phyloP scores from a whole-genome alignment of 2,888 invertebrate genomes.

The Caenorhabditis imperialis region DNA sequence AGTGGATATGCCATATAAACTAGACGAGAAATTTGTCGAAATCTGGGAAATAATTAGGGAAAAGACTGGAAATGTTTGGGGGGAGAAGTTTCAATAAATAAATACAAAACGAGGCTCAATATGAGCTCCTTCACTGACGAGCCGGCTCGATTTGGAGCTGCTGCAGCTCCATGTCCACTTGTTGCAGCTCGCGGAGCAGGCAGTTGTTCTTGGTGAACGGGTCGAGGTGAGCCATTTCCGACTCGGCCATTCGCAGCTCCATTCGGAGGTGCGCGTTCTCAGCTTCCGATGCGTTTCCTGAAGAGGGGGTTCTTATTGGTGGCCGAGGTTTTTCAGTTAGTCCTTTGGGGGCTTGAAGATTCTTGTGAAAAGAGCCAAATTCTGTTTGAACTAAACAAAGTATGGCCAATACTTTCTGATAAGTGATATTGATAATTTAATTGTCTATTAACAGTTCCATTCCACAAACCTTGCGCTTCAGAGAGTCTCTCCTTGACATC shows the following conservation, averaged over 20 bases:
- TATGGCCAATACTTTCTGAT: no score
- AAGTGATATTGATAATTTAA: not conserved
- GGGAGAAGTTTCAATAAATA: no score
- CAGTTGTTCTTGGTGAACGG: constrained; percentile 72
- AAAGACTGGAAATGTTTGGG: not conserved
- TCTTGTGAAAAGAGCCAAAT: no score
- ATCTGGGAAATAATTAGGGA: not conserved
- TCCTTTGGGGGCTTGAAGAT: no score
- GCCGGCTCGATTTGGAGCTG: constrained; percentile 54
- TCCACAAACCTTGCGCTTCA: constrained; percentile 54
- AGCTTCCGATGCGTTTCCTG: constrained; percentile 53
- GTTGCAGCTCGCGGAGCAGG: constrained; percentile 68
- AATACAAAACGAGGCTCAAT: constrained; percentile 10
- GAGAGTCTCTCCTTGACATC: constrained; percentile 74
- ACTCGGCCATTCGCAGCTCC: constrained; percentile 70
- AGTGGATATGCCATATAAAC: constrained; percentile 8
- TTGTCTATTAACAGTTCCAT: no score
- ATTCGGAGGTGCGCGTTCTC: constrained; percentile 66
- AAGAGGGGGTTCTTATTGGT: not conserved
- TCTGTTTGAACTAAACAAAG: no score
- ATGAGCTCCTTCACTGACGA: constrained; percentile 5
- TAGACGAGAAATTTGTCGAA: constrained; percentile 3
- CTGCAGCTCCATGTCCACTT: constrained; percentile 67
- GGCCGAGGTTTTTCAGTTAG: not conserved
- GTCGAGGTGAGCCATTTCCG: constrained; percentile 73